Conservation (phyloP, 1,140 invertebrate genomes). For the Trachelipus rathkii region DNA sequence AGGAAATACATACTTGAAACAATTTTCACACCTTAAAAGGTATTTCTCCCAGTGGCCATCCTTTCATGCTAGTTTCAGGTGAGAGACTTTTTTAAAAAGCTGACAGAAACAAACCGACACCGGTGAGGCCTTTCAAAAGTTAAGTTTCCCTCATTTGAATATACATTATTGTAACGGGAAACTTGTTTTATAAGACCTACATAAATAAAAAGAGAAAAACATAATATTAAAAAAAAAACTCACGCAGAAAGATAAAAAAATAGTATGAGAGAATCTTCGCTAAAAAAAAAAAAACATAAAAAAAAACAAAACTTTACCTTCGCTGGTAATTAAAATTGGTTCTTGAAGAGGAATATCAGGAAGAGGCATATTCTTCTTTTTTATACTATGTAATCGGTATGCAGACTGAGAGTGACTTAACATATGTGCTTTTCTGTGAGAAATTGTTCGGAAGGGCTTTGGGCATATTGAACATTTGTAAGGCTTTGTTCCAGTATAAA, state of each 20-base stretch:
- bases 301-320: too few species aligned
- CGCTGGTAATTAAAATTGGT: conserved; percentile 58
- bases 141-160: conserved; percentile 47
- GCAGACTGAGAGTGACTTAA: conserved; percentile 55
- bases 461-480: conserved; percentile 64
- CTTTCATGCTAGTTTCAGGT: conserved; percentile 70
- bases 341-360: conserved; percentile 59
- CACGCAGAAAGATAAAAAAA: too few species aligned
- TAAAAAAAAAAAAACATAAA: too few species aligned
- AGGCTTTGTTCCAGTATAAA: conserved; percentile 61
- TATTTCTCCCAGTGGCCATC: conserved; percentile 68
- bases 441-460: conserved; percentile 63
- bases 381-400: conserved; percentile 33
- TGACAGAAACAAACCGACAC: conserved; percentile 58
- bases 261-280: too few species aligned
- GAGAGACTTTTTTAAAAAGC: conserved; percentile 64
- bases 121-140: conserved; percentile 57
- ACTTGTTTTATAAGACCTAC: conserved; percentile 43
- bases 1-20: conserved; percentile 48
- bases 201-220: conserved; percentile 7
- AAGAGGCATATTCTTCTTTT: conserved; percentile 47
- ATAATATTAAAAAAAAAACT: too few species aligned
- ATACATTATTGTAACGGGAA: conserved; percentile 39
- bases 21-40: conserved; percentile 61
- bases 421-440: conserved; percentile 62